phyloP scores from a whole-genome alignment of 2,113 vertebrate genomes.

The Ictidomys tridecemlineatus region DNA sequence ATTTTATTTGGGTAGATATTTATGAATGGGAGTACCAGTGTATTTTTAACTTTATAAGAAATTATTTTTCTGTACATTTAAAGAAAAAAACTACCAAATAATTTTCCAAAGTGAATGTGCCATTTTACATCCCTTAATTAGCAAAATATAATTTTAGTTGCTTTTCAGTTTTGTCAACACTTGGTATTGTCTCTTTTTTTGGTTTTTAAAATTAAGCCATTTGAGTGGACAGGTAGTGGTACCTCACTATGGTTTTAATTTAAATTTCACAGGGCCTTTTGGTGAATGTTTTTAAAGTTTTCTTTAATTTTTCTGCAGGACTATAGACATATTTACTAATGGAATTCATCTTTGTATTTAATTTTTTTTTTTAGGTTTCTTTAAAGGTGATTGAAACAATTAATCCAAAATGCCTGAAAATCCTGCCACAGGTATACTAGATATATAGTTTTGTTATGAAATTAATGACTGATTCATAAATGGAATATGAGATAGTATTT shows the following conservation, averaged over 20 bases:
- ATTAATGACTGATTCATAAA: slow-evolving; percentile 8
- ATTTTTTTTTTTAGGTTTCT: slow-evolving; percentile 70
- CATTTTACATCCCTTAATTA: not conserved
- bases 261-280: slow-evolving; percentile 44
- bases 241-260: slow-evolving; percentile 7
- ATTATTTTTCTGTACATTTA: not conserved
- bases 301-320: not conserved
- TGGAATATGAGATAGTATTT: not conserved
- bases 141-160: not conserved
- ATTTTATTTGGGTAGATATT: not conserved
- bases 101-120: not conserved
- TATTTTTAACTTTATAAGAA: slow-evolving; percentile 52
- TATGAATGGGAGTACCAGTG: not conserved
- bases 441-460: not conserved
- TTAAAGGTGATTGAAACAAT: slow-evolving; percentile 43
- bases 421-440: slow-evolving; percentile 86
- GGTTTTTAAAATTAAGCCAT: not conserved
- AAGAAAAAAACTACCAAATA: not conserved
- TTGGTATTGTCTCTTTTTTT: not conserved
- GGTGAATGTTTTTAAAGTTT: slow-evolving; percentile 4
- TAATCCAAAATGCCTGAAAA: slow-evolving; percentile 89
- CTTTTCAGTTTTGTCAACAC: not conserved
- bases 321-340: not conserved
- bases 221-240: not conserved
- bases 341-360: slow-evolving; percentile 24